Percentiles rank a stretch among this genome's conserved stretches.
These are phyloP conservation scores for Aurelia aurita DNA, from an alignment of 30 jellyfish, hydroid and myxozoan species.

Conservation along the genomic window DNA sequence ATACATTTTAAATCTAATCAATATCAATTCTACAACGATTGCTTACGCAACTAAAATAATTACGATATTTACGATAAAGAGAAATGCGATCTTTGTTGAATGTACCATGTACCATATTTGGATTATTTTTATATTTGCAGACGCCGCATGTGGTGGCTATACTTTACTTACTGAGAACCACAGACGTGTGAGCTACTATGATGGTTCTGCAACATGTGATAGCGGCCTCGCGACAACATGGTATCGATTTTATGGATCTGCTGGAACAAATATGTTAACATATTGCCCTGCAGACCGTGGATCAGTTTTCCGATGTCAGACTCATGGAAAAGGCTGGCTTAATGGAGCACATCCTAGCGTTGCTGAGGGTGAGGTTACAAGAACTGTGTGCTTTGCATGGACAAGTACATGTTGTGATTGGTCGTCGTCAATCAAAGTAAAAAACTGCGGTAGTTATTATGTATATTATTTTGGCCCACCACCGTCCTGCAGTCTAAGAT, in stretches of 20 bases:
- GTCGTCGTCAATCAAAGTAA: neutral
- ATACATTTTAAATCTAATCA: too few relatives aligned
- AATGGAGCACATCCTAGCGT: slow-evolving; percentile 3
- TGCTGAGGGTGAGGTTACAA: neutral
- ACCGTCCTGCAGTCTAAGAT: neutral
- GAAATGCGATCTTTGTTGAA: too few relatives aligned
- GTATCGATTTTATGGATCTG: slow-evolving; percentile 1
- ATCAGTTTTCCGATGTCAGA: neutral
- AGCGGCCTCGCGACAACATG: neutral
- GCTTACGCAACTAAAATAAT: too few relatives aligned
- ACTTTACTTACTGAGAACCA: too few relatives aligned
- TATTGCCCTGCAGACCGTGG: neutral
- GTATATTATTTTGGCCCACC: neutral
- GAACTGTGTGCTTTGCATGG: slow-evolving; percentile 4
- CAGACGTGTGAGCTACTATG: too few relatives aligned
- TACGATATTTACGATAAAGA: too few relatives aligned
- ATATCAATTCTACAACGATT: too few relatives aligned
- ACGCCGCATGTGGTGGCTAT: too few relatives aligned
- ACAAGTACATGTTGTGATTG: neutral
- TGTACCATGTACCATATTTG: too few relatives aligned
- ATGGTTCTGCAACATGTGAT: neutral
- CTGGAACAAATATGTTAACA: neutral
- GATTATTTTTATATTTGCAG: too few relatives aligned
- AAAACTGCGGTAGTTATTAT: neutral
- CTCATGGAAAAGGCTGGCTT: slow-evolving; percentile 10